Conservation (phyloP, 2,797 vertebrate genomes). For the Yasuhikotakia modesta region DNA sequence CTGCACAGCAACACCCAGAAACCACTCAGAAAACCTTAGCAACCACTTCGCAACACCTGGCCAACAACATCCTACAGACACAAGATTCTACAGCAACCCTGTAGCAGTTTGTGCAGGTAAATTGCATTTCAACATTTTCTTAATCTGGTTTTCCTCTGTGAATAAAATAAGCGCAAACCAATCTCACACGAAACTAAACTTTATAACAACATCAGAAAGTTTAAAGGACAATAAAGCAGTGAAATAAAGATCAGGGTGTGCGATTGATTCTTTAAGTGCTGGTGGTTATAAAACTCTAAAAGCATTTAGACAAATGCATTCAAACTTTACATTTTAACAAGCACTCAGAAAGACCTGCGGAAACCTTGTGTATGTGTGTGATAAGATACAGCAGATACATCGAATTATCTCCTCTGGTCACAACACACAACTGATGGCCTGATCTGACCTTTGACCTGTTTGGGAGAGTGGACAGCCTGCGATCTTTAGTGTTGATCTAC, state of each 20-base stretch:
- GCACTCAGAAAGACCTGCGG: neutral
- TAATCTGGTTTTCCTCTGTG: neutral
- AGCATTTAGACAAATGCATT: neutral
- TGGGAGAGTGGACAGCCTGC: slow-evolving; percentile 18
- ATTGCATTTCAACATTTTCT: too few species aligned
- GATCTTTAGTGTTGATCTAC: slow-evolving; percentile 11
- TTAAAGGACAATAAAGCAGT: slow-evolving; percentile 12
- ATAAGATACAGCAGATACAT: slow-evolving; percentile 7
- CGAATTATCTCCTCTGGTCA: neutral
- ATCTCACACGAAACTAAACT: neutral
- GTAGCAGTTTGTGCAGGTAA: neutral
- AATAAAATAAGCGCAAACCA: neutral
- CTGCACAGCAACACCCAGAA: too few species aligned
- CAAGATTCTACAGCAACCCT: too few species aligned
- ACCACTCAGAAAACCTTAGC: neutral
- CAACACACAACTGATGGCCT: slow-evolving; percentile 21
- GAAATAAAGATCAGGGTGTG: neutral
- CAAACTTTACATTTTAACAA: neutral
- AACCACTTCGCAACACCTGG: neutral
- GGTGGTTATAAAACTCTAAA: slow-evolving; percentile 12
- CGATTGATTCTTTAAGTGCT: neutral
- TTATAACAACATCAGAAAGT: slow-evolving; percentile 7
- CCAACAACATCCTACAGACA: too few species aligned
- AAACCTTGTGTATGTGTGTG: slow-evolving; percentile 5
- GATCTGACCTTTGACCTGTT: slow-evolving; percentile 22